These are phyloP conservation scores for Nematolebias whitei DNA, from an alignment of 2,113 vertebrate species.

Conservation along the genomic window DNA sequence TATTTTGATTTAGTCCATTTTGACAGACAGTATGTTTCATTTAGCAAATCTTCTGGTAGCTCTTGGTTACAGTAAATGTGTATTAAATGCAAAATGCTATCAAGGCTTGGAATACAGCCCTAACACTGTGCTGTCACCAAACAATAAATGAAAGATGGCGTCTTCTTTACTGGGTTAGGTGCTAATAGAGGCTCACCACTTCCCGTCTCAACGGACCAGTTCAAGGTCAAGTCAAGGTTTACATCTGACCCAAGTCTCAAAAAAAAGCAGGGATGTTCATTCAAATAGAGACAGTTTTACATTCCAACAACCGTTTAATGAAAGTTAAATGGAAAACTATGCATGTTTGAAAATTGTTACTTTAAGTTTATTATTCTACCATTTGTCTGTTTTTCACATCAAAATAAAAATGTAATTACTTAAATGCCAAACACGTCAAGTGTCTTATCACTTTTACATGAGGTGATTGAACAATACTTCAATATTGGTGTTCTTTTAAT, in stretches of 20 bases:
- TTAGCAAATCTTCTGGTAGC: not conserved
- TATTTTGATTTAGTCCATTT: not conserved
- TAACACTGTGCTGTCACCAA: not conserved
- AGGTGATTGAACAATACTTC: too few relatives aligned
- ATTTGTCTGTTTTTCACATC: too few relatives aligned
- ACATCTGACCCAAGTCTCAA: constrained; percentile 34
- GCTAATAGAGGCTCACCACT: not conserved
- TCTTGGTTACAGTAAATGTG: not conserved
- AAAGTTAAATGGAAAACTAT: too few relatives aligned
- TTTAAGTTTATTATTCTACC: too few relatives aligned
- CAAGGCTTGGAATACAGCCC: not conserved
- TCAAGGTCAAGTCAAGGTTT: not conserved
- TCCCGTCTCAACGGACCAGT: not conserved
- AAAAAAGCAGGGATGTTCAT: not conserved
- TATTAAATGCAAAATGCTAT: not conserved
- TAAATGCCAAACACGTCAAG: too few relatives aligned
- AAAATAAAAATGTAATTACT: too few relatives aligned
- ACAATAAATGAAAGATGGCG: not conserved
- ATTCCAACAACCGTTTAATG: too few relatives aligned
- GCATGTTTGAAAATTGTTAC: too few relatives aligned
- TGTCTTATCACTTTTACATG: too few relatives aligned
- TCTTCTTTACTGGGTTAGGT: constrained; percentile 3
- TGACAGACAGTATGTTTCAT: not conserved
- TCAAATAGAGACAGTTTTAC: not conserved
- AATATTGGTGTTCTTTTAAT: too few relatives aligned